Base-by-base conservation (phyloP, 1,140 invertebrate species). In the Cydia amplana region DNA sequence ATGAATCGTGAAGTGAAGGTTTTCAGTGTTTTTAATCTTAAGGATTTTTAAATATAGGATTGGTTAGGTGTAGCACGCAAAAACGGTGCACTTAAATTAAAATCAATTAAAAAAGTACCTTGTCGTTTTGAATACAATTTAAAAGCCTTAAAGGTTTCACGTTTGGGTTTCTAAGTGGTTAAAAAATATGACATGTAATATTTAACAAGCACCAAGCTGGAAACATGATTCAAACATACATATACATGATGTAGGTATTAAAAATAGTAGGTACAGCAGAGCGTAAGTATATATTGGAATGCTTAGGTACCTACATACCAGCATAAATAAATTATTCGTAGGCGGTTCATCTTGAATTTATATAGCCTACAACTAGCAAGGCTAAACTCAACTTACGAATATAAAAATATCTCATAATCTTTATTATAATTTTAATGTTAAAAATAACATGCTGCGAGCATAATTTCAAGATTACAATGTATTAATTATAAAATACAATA, bases 391-490 rank as follows among this genome's bases (percentile, higher is more conserved):
- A 70, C 36, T 36, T 36, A 36, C 65, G 9, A 40, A 36, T 18
- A 70, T 70, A 36, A 70, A 70, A 70, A 36, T 70, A 70, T 70
- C 65, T 18, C 65, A 23, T 40, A 70, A 70, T 70, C 65, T 70
- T 70, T 40, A 70, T 70, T 16, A 70, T 70, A 40, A 70, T 70
- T 40, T 70, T 70, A 18, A 70, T 43, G 65, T 36, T 36, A 7
- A n/a, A 43, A 40, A 73, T 32, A 51, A 51, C 10, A 55, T 49
- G 72, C 72, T 43, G 9, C 46, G 25, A 40, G 36, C 65, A 20
- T 70, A 78, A 77, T 77, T 80, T 80, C 74, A 72, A 72, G 46
- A 67, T 76, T 63, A 60, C 43, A 65, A 78, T 72, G 60, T 77
- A 74, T 77, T 75, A 80, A 79, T 78, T 82, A 63, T 78, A 51